Evolutionary conservation across 2,797 vertebrate species (phyloP), one percentile per base, ranked within the genome.

Genomic region (Tinamus major): DNA sequence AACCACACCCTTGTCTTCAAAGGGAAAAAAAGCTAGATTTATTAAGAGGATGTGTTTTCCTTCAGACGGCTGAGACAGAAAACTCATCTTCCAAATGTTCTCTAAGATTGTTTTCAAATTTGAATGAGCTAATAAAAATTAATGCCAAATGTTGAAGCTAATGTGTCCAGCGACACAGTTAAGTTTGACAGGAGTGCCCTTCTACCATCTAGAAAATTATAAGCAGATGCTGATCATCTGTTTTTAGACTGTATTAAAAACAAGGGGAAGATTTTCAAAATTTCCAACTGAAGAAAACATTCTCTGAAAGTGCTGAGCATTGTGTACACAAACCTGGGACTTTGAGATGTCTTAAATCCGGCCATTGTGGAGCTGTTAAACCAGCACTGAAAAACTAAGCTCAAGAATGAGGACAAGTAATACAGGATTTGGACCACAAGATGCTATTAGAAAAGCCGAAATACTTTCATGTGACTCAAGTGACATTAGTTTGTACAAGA

Each of bases 21-120:
- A 69, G 49, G 29, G 67, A 33, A 7, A 83, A 48, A 48, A 48
- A 37, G 9, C 46, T 67, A 55, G 14, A 82, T 55, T 59, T 84
- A 85, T 82, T 82, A 87, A 51, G 23, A 92, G 16, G 26, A 4
- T 13, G 7, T 24, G 21, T 20, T 79, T 84, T 84, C 65, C 8
- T 78, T 80, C 70, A 65, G 26, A 13, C 78, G 58, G 9, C 19
- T 75, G 41, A 77, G 19, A 62, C 6, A 69, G 18, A n/a, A 85
- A 88, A 81, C 62, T 68, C 65, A 29, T 75, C 75, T 94, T 89
- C 61, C 56, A 83, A 65, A 48, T 0, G 0, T 84, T 89, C 23
- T 79, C 37, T 37, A 85, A 85, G 15, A 37, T 14, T 39, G 29
- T 80, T 91, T 93, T 91, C 49, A 69, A 92, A 80, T 89, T 51